These are phyloP conservation scores for Entomobrya multifasciata DNA, from an alignment of 2,888 invertebrate species.

Conservation along the genomic window DNA sequence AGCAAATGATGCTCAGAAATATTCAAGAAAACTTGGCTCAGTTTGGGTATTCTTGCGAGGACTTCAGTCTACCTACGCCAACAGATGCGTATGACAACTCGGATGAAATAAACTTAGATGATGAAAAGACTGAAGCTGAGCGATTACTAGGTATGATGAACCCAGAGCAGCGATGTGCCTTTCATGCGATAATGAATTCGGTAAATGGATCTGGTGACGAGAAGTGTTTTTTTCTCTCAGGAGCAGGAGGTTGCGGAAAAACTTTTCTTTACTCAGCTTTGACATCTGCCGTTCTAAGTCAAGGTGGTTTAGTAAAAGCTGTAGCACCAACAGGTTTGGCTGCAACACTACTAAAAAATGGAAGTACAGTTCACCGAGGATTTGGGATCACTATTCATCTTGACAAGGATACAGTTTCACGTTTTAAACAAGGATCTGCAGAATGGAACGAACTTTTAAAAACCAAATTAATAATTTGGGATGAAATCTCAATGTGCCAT, in stretches of 20 bases:
- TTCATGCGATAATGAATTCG: slow-evolving; percentile 42
- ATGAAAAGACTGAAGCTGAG: not conserved
- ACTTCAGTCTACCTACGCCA: slow-evolving; percentile 54
- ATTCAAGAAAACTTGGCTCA: slow-evolving; percentile 53
- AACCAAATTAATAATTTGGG: slow-evolving; percentile 70
- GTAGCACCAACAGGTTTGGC: slow-evolving; percentile 77
- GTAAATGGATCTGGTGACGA: slow-evolving; percentile 49
- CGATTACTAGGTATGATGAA: slow-evolving; percentile 26
- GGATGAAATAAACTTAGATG: not conserved
- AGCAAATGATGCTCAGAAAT: slow-evolving; percentile 44
- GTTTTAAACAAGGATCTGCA: slow-evolving; percentile 51
- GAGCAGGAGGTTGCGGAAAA: slow-evolving; percentile 82
- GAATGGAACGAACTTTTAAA: slow-evolving; percentile 39
- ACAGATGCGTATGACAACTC: not conserved
- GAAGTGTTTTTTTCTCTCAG: slow-evolving; percentile 81
- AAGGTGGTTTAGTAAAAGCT: slow-evolving; percentile 60
- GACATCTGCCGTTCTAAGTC: slow-evolving; percentile 70
- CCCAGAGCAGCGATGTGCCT: slow-evolving; percentile 33
- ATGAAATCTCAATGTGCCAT: slow-evolving; percentile 73
- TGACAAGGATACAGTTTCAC: slow-evolving; percentile 53
- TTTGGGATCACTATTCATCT: slow-evolving; percentile 77
- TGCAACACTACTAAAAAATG: slow-evolving; percentile 76
- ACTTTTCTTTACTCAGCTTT: slow-evolving; percentile 80
- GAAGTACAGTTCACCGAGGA: slow-evolving; percentile 80
- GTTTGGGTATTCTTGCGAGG: slow-evolving; percentile 40